phyloP scores from a whole-genome alignment of 2,113 vertebrate species.

The Mesembrinibis cayennensis region DNA sequence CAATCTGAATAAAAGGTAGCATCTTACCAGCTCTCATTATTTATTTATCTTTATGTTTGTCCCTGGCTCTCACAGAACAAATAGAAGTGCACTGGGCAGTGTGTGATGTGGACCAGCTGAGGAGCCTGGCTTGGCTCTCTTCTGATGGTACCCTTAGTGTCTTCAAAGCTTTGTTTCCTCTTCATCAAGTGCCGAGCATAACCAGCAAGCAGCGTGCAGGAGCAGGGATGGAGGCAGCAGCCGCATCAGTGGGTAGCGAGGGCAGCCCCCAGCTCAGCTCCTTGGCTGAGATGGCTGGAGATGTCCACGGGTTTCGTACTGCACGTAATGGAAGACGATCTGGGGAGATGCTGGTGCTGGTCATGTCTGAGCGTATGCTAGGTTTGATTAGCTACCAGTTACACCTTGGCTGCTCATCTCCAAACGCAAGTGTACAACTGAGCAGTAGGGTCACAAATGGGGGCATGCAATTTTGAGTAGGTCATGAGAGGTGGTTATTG shows the following conservation, averaged over 20 bases:
- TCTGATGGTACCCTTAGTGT: background rate
- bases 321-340: background rate
- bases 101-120: background rate
- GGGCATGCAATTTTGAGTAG: slow-evolving; percentile 35
- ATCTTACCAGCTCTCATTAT: background rate
- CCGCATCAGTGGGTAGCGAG: background rate
- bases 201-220: accelerated
- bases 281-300: background rate
- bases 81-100: background rate
- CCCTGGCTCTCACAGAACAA: background rate
- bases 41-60: background rate
- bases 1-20: background rate
- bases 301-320: accelerated
- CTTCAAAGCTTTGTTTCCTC: background rate
- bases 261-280: background rate
- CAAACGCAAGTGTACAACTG: background rate
- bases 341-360: background rate
- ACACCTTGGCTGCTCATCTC: background rate
- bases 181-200: background rate
- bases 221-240: background rate
- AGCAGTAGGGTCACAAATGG: background rate
- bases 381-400: background rate
- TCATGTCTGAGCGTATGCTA: background rate
- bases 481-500: slow-evolving; percentile 39
- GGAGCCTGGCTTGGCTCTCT: background rate